Base-by-base conservation (phyloP, 1,140 invertebrate genomes). In the Pseudomyrmex flavicornis region DNA sequence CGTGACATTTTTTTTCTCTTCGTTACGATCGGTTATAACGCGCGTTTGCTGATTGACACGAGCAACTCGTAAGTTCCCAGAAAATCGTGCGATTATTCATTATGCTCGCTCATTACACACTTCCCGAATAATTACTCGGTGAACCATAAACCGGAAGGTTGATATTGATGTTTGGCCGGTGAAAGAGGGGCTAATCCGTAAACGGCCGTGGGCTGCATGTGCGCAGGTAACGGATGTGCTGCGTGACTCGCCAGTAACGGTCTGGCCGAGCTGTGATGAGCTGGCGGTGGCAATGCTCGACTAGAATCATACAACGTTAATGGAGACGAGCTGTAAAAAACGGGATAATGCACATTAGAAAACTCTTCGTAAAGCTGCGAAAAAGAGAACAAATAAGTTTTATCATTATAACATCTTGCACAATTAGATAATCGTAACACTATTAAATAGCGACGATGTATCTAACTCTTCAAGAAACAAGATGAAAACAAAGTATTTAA, bases 191-290 rank as follows among this genome's bases (percentile, higher is more conserved):
- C 95, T 91, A 96, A 96, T 62, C 96, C 96, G 89, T 97, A 96
- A 85, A 95, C 95, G 20, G 96, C 96, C n/a, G 95, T 95, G 84
- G 96, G 93, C 93, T 98, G 97, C 94, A 98, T 96, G 93, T 98
- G 97, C 9, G 97, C 97, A 79, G 97, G 97, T 88, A 98, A 94
- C 73, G 97, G 97, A 92, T 98, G 97, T 75, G 96, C 95, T 72
- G 97, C 95, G 91, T 96, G 95, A 70, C 96, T 95, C n/a, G 97
- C 95, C 87, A 97, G 93, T 72, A 98, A 96, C 85, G 97, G 97
- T 88, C 97, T 95, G 83, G 97, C 97, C 90, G 96, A 97, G 90
- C 97, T 96, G 94, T 98, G 97, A 93, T 98, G 97, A 52, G 97
- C 97, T 83, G 97, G 97, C 12, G 97, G 97, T 77, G 97, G 97